These are phyloP conservation scores for Mesoclemmys tuberculata DNA, from an alignment of 2,113 vertebrate genomes.

Conservation along the genomic window DNA sequence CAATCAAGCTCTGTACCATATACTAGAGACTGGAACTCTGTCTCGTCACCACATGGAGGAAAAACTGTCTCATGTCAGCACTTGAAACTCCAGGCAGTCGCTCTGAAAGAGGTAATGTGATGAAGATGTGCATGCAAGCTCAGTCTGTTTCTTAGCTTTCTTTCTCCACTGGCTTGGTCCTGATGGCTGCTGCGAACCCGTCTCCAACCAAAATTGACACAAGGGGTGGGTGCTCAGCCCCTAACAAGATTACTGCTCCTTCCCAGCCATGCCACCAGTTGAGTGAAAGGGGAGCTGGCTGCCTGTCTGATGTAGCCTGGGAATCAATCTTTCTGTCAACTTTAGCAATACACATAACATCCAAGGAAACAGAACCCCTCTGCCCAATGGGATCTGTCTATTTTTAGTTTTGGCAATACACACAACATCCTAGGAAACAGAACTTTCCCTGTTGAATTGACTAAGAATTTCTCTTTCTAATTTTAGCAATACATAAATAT, in stretches of 20 bases:
- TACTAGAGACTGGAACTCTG: background rate
- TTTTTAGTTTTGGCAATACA: background rate
- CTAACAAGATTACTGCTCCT: background rate
- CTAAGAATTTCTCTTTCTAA: background rate
- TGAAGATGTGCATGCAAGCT: background rate
- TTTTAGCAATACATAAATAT: constrained; percentile 68
- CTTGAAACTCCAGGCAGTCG: background rate
- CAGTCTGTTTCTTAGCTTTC: background rate
- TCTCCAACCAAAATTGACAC: background rate
- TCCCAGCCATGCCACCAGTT: background rate
- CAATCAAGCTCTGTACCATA: background rate
- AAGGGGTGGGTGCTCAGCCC: background rate
- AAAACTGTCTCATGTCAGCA: background rate
- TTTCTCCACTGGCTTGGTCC: background rate
- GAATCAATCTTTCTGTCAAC: background rate
- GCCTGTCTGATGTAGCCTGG: background rate
- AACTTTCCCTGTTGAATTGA: background rate
- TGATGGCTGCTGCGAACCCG: background rate
- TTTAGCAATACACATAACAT: background rate
- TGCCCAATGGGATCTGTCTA: background rate
- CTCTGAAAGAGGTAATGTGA: background rate
- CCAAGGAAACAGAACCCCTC: background rate
- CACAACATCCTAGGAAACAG: background rate
- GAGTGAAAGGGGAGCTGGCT: background rate
- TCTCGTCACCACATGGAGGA: background rate